Conservation (phyloP, 2,888 invertebrate species). For the Schrankia costaestrigalis region DNA sequence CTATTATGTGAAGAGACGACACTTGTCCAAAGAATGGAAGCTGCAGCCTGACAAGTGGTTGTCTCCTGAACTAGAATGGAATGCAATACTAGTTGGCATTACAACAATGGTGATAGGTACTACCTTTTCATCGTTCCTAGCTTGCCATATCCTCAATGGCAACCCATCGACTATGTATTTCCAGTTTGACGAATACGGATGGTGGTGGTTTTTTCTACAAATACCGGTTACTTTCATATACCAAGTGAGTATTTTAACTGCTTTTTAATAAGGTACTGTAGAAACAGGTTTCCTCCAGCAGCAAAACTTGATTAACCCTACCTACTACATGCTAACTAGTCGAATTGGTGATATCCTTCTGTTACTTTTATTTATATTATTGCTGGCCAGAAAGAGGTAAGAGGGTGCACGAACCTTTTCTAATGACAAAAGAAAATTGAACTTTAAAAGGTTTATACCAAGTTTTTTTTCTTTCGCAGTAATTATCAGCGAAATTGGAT, state of each 20-base stretch:
- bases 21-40: slow-evolving; percentile 85
- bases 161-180: slow-evolving; percentile 85
- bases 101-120: slow-evolving; percentile 79
- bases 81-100: slow-evolving; percentile 84
- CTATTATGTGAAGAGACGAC: slow-evolving; percentile 83
- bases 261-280: neutral
- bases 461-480: too few species aligned
- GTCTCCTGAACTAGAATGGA: slow-evolving; percentile 83
- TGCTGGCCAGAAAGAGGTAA: too few species aligned
- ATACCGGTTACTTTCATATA: slow-evolving; percentile 83
- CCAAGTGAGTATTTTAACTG: slow-evolving; percentile 69
- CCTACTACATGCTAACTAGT: too few species aligned
- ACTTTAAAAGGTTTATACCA: too few species aligned
- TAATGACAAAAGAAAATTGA: too few species aligned
- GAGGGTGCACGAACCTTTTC: too few species aligned
- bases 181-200: slow-evolving; percentile 82
- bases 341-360: too few species aligned
- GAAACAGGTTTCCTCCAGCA: too few species aligned
- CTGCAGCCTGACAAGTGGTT: slow-evolving; percentile 86
- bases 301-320: too few species aligned
- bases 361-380: too few species aligned
- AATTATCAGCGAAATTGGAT: too few species aligned
- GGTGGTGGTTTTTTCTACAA: slow-evolving; percentile 84
- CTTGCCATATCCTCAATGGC: slow-evolving; percentile 84
- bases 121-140: slow-evolving; percentile 79